Conservation (phyloP, 2,113 vertebrate species). For the Sylvia atricapilla region DNA sequence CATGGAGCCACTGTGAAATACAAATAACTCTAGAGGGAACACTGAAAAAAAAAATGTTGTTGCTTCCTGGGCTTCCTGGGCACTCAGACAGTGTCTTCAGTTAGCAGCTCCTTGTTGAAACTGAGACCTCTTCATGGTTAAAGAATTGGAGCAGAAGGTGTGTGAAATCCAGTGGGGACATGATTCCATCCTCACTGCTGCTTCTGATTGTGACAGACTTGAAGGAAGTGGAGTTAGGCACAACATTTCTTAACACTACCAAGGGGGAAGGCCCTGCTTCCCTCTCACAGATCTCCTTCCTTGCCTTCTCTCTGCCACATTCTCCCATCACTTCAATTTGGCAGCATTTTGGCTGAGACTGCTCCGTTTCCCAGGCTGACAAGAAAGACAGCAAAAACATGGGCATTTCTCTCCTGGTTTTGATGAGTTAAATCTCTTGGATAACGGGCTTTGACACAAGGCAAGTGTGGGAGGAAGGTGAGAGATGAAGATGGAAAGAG, state of each 20-base stretch:
- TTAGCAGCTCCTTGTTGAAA: neutral
- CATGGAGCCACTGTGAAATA: neutral
- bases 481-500: neutral
- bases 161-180: neutral
- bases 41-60: neutral
- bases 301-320: fast-evolving
- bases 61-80: neutral
- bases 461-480: neutral
- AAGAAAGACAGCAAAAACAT: neutral
- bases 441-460: neutral
- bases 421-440: neutral
- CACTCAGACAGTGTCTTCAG: neutral
- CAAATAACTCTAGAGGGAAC: neutral
- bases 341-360: neutral
- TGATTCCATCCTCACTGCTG: neutral
- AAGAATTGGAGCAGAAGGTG: neutral
- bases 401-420: neutral
- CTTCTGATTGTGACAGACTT: neutral
- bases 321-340: neutral
- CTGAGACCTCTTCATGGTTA: neutral
- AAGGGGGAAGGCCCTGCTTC: neutral
- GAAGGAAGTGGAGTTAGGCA: neutral
- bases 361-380: neutral
- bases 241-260: neutral
- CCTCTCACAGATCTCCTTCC: neutral